Conservation (phyloP, 2,888 invertebrate genomes). For the Rutpela maculata region DNA sequence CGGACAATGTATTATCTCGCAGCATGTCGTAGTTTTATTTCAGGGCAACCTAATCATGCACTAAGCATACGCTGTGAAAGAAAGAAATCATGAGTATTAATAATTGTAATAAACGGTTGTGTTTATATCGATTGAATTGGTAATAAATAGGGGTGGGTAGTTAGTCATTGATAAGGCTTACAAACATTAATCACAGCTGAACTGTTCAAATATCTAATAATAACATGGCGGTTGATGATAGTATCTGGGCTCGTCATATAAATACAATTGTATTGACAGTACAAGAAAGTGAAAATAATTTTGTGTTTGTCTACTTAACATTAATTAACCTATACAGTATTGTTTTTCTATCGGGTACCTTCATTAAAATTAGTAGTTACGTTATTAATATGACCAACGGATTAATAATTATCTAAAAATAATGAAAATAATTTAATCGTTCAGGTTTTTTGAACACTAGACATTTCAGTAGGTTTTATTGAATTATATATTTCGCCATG, state of each 20-base stretch:
- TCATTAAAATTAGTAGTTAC: no score
- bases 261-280: neutral
- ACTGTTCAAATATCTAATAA: neutral
- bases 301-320: no score
- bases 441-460: no score
- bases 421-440: no score
- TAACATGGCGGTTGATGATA: constrained; percentile 2
- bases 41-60: neutral
- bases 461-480: no score
- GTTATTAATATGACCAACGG: no score
- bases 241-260: neutral
- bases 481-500: no score
- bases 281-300: neutral
- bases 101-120: neutral
- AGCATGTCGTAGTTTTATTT: neutral
- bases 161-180: neutral
- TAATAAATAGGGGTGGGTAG: constrained; percentile 2
- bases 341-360: no score
- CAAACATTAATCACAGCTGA: constrained; percentile 3
- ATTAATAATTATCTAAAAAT: no score
- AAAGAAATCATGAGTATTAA: constrained; percentile 2
- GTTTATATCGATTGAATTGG: neutral
- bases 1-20: neutral
- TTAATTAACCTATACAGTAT: no score
- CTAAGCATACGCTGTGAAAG: neutral